Evolutionary conservation across 2,113 vertebrate species (phyloP).

Genomic region (Aramus guarauna): DNA sequence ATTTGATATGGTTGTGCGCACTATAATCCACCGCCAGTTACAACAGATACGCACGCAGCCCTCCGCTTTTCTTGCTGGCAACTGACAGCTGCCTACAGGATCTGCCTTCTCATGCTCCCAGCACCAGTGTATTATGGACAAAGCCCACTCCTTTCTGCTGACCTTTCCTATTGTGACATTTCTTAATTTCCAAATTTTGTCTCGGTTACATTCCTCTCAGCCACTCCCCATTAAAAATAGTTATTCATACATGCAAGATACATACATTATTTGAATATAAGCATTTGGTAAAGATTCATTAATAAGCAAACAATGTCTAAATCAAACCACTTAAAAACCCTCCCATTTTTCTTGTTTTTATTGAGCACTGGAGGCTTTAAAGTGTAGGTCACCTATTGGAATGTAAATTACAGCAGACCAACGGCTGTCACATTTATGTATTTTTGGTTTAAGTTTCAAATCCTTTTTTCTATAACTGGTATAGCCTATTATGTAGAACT

Average conservation of each 20-base stretch:
- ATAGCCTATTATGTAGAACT: neutral
- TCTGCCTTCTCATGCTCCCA: neutral
- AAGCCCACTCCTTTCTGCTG: neutral
- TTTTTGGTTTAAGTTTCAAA: neutral
- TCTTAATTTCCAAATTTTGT: neutral
- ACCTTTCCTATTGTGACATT: neutral
- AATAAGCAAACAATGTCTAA: neutral
- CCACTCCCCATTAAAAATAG: neutral
- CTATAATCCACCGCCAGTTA: neutral
- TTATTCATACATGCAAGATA: neutral
- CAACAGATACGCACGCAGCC: rapidly evolving
- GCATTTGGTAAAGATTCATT: neutral
- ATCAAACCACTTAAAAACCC: neutral
- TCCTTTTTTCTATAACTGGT: neutral
- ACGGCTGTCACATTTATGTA: neutral
- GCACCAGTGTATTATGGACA: neutral
- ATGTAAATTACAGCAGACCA: neutral
- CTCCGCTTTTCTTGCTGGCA: neutral
- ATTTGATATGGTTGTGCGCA: neutral
- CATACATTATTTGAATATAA: neutral
- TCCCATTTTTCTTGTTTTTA: neutral
- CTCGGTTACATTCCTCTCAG: neutral
- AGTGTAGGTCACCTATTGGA: neutral
- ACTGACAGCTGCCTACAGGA: neutral
- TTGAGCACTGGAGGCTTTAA: neutral